A percentile compares a stretch with the other conserved stretches of the same genome.
Conservation (phyloP, 2,888 invertebrate species). For the Stenichneumon culpator region DNA sequence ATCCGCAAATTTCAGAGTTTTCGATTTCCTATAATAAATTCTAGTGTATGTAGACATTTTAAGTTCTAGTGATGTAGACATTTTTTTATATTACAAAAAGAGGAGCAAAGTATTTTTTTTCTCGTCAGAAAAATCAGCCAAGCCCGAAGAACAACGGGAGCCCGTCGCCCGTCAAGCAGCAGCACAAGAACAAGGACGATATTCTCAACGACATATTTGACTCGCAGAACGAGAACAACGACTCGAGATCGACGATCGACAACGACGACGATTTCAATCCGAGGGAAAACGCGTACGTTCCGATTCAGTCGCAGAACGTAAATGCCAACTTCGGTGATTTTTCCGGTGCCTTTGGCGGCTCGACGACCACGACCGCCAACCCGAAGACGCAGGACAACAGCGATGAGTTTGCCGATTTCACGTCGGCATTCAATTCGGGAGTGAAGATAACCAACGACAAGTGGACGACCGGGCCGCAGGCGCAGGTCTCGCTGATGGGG, state of each 20-base stretch:
- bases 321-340: conserved; percentile 92
- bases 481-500: conserved; percentile 76
- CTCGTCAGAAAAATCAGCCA: conserved; percentile 24
- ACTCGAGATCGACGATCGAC: conserved; percentile 66
- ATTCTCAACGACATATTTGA: conserved; percentile 82
- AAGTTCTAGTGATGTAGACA: no score
- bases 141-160: conserved; percentile 73
- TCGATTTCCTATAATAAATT: no score
- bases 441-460: conserved; percentile 76
- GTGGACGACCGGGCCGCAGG: conserved; percentile 71
- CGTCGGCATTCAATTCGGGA: conserved; percentile 88
- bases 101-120: background rate
- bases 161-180: conserved; percentile 76
- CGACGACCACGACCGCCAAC: conserved; percentile 68
- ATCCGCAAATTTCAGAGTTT: no score
- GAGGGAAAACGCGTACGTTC: conserved; percentile 85
- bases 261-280: conserved; percentile 89
- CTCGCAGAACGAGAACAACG: conserved; percentile 79
- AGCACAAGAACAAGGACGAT: conserved; percentile 77
- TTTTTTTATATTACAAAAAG: no score
- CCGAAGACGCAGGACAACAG: conserved; percentile 78
- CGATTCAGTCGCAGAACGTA: conserved; percentile 76
- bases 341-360: conserved; percentile 88
- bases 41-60: no score
- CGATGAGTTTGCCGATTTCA: conserved; percentile 94